Base-by-base conservation (phyloP, 2,113 vertebrate species). In the Oxygymnocypris stewartii region DNA sequence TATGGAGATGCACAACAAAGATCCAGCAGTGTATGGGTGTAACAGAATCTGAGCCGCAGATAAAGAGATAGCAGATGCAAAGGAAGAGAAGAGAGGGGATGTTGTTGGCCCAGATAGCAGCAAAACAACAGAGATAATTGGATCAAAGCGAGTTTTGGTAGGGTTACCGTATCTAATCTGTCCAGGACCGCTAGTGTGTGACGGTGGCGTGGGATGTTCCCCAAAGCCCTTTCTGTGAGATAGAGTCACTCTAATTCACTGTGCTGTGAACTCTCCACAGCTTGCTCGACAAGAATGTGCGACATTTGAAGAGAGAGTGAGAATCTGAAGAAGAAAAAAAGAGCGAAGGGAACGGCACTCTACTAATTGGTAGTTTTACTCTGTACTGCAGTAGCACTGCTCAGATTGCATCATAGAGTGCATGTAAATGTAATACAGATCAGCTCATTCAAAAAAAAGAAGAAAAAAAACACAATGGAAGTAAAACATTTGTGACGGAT, bases 101-200 rank as follows among this genome's bases (percentile, higher is more conserved):
- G 69, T 65, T 63, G 78, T 59, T 86, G 65, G 69, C 61, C 47
- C 61, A 84, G 74, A 79, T 73, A 84, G 75, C 82, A 73, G 75
- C 82, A 82, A 82, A 82, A 82, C 76, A 85, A 82, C 84, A 73
- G 54, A 88, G 84, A 86, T 75, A 86, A 79, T 84, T 86, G 88
- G 88, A 71, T 86, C 79, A 84, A 88, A 75, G 73, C 20, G 18
- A 82, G 81, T 84, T 84, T 59, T 65, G 85, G 75, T 84, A 80
- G 74, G 80, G 79, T 77, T 83, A 83, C 77, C 67, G 78, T 73
- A 81, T 88, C 79, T 81, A 73, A 88, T 82, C 79, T 79, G 84
- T 75, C 74, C 28, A 88, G 73, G 73, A 84, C 82, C 81, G 85
- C 85, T 79, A 88, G 82, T 67, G 84, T 84, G 85, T 88, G 51